phyloP scores from a whole-genome alignment of 2,797 vertebrate species.

The Hozukius guyotensis region DNA sequence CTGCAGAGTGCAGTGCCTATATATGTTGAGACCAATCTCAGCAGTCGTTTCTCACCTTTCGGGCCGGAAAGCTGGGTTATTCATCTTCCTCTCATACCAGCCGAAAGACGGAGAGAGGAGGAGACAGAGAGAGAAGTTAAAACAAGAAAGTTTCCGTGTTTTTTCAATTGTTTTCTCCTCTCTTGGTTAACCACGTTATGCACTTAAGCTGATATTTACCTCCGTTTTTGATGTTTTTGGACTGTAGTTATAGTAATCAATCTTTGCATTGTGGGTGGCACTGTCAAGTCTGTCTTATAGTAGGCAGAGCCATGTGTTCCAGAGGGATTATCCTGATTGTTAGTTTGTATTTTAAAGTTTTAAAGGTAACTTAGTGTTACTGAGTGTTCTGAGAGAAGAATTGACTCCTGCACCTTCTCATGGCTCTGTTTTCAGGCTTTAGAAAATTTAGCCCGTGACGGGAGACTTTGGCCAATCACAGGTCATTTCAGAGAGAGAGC shows the following conservation, averaged over 20 bases:
- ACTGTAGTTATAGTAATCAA: too few species aligned
- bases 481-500: too few species aligned
- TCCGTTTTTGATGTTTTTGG: not conserved
- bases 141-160: not conserved
- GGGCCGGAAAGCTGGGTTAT: not conserved
- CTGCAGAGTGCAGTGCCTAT: not conserved
- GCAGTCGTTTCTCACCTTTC: slow-evolving; percentile 35
- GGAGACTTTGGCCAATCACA: too few species aligned
- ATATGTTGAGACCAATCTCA: slow-evolving; percentile 23
- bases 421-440: too few species aligned
- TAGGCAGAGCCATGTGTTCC: accelerated
- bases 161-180: not conserved
- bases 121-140: not conserved
- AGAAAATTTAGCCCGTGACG: accelerated
- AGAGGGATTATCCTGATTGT: too few species aligned
- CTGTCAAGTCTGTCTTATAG: too few species aligned
- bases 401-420: too few species aligned
- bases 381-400: too few species aligned
- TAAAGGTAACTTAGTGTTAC: not conserved
- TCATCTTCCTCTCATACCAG: slow-evolving; percentile 34
- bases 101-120: not conserved
- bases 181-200: not conserved
- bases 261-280: too few species aligned
- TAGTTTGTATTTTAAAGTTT: not conserved
- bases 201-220: not conserved